phyloP scores from a whole-genome alignment of 2,797 vertebrate species.

The Macropodus opercularis region DNA sequence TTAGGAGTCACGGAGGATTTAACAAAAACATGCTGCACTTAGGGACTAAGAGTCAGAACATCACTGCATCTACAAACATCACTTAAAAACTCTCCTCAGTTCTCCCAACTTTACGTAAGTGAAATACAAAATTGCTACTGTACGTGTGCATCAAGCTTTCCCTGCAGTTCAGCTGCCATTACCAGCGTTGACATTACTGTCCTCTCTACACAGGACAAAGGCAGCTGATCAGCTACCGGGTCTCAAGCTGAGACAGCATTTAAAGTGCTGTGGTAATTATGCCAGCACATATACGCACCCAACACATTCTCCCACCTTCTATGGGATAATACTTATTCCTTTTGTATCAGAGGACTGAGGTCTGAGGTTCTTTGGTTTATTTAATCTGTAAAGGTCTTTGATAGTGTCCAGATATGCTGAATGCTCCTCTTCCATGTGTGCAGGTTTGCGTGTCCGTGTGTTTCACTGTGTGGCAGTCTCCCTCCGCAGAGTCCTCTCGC shows the following conservation, averaged over 20 bases:
- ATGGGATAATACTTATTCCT: conserved; percentile 8
- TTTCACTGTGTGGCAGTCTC: not conserved
- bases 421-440: conserved; percentile 2
- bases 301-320: not conserved
- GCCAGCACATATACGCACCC: conserved; percentile 1
- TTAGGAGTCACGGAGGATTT: conserved; percentile 9
- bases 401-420: conserved; percentile 17
- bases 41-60: conserved; percentile 20
- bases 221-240: conserved; percentile 56
- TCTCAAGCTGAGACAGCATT: conserved; percentile 46
- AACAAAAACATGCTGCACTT: conserved; percentile 28
- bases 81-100: conserved; percentile 14
- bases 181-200: conserved; percentile 48
- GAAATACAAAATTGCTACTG: conserved; percentile 16
- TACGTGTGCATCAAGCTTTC: conserved; percentile 17
- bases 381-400: conserved; percentile 29
- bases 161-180: conserved; percentile 46
- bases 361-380: conserved; percentile 16
- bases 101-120: conserved; percentile 9
- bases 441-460: conserved; percentile 5
- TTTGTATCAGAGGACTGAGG: conserved; percentile 14
- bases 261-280: conserved; percentile 46
- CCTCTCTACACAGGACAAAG: conserved; percentile 41
- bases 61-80: conserved; percentile 10
- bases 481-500: conserved; percentile 30